Evolutionary conservation across 2,113 vertebrate species (phyloP).

Genomic region (Zeus faber): DNA sequence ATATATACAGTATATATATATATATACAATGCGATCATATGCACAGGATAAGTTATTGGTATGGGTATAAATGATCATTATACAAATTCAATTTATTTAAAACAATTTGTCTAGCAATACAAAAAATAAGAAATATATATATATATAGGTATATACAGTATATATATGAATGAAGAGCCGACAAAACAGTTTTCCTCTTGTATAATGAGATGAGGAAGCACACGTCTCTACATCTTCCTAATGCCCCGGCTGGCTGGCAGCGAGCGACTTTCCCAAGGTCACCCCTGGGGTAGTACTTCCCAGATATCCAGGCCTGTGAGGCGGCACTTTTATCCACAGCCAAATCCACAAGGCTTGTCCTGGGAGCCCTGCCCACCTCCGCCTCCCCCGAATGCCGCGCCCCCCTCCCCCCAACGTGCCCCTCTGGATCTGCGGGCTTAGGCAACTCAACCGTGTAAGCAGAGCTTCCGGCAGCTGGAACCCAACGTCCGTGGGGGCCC

Average conservation of each 20-base stretch:
- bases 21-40: too few relatives aligned
- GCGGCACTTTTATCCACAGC: conserved; percentile 60
- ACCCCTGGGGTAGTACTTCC: conserved; percentile 48
- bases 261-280: conserved; percentile 57
- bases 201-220: too few relatives aligned
- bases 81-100: too few relatives aligned
- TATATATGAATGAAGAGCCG: too few relatives aligned
- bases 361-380: conserved; percentile 46
- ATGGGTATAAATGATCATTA: too few relatives aligned
- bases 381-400: conserved; percentile 16
- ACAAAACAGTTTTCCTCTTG: too few relatives aligned
- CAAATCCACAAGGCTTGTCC: conserved; percentile 57
- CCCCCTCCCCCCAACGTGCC: conserved; percentile 40
- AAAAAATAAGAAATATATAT: too few relatives aligned
- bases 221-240: conserved; percentile 35
- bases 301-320: conserved; percentile 55
- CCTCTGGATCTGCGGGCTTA: conserved; percentile 67
- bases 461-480: conserved; percentile 53
- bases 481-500: conserved; percentile 38
- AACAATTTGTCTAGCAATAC: too few relatives aligned
- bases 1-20: too few relatives aligned
- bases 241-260: conserved; percentile 39
- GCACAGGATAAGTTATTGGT: too few relatives aligned
- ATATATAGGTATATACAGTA: too few relatives aligned
- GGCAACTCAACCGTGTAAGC: conserved; percentile 67